Conservation (phyloP, 1,140 invertebrate species). For the Acromyrmex heyeri region DNA sequence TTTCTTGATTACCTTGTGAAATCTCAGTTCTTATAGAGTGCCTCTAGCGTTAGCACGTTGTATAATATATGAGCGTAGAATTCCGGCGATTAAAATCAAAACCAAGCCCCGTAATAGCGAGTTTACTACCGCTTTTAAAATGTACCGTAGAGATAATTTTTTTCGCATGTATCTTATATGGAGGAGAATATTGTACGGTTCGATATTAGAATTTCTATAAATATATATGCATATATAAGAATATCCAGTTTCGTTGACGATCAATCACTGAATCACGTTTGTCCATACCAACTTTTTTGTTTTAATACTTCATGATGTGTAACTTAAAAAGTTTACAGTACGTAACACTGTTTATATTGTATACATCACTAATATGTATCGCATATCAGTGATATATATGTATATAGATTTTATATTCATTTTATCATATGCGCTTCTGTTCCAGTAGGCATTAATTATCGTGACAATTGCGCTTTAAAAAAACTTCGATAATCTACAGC, state of each 20-base stretch:
- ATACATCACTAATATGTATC: too few species aligned
- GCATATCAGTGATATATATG: too few species aligned
- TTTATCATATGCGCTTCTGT: background rate
- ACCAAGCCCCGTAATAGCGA: constrained; percentile 38
- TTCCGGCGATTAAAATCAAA: constrained; percentile 66
- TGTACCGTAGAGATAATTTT: constrained; percentile 56
- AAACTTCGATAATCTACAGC: constrained; percentile 57
- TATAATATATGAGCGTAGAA: constrained; percentile 61
- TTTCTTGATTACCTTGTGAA: constrained; percentile 69
- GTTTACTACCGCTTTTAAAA: constrained; percentile 50
- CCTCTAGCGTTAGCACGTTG: constrained; percentile 67
- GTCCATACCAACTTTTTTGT: constrained; percentile 3
- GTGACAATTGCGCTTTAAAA: constrained; percentile 78
- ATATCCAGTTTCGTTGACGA: constrained; percentile 46
- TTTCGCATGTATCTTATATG: constrained; percentile 59
- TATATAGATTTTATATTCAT: background rate
- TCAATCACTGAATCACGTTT: constrained; percentile 5
- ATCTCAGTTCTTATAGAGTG: constrained; percentile 54
- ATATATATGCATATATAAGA: constrained; percentile 39
- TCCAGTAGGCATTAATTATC: constrained; percentile 71
- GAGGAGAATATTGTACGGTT: constrained; percentile 58
- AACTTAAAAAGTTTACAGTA: background rate
- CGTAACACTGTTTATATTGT: too few species aligned
- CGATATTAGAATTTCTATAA: constrained; percentile 71
- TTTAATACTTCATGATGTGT: background rate